A percentile compares a stretch with the other conserved stretches of the same genome.
Conservation (phyloP, 2,113 vertebrate species). For the Acrocephalus kingi region DNA sequence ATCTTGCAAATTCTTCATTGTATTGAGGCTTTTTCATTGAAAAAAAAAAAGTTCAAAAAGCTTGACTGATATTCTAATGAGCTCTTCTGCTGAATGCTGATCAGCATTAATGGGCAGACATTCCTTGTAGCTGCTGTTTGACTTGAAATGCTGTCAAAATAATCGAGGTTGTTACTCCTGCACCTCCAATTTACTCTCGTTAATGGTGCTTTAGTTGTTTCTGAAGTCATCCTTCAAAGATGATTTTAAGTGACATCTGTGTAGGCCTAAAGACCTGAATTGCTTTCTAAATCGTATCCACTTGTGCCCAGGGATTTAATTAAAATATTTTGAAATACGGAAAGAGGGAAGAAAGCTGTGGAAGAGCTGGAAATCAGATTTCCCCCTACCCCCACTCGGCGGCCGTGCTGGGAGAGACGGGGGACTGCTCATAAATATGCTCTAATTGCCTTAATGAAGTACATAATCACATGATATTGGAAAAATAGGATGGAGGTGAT, state of each 20-base stretch:
- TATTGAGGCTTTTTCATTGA: background rate
- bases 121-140: slow-evolving; percentile 18
- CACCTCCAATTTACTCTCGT: background rate
- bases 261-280: slow-evolving; percentile 39
- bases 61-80: background rate
- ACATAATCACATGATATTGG: slow-evolving; percentile 6
- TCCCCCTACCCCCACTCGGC: background rate
- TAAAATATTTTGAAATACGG: slow-evolving; percentile 14
- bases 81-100: background rate
- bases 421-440: slow-evolving; percentile 30
- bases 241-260: slow-evolving; percentile 60
- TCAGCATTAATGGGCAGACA: background rate
- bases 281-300: slow-evolving; percentile 38
- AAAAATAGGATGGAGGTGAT: slow-evolving; percentile 11
- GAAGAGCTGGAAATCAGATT: background rate
- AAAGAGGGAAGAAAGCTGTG: background rate
- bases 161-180: background rate
- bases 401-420: background rate
- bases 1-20: slow-evolving; percentile 11
- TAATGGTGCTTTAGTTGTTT: slow-evolving; percentile 37
- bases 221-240: slow-evolving; percentile 52
- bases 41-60: slow-evolving; percentile 9
- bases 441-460: slow-evolving; percentile 58
- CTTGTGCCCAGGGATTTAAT: slow-evolving; percentile 36
- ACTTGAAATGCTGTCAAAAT: slow-evolving; percentile 42